Percentiles rank a stretch among this genome's conserved stretches.
These are phyloP conservation scores for Hyperoplus immaculatus DNA, from an alignment of 2,797 vertebrate species.

Conservation along the genomic window DNA sequence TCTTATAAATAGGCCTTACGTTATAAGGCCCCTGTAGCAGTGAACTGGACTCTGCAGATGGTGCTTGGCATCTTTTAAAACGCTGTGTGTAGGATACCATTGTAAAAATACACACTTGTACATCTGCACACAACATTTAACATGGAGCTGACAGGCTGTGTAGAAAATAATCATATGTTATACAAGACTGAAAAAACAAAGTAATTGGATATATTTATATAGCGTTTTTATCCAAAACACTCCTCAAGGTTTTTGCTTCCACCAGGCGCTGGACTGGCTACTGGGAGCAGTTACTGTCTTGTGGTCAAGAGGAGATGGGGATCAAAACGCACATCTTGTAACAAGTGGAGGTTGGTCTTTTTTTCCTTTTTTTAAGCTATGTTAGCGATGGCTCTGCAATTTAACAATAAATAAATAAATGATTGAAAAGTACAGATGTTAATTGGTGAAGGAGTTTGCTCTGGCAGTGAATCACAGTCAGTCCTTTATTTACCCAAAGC, in stretches of 20 bases:
- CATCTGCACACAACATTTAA: neutral
- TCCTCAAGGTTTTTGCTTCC: too few relatives aligned
- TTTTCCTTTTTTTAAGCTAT: neutral
- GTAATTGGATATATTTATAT: neutral
- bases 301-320: too few relatives aligned
- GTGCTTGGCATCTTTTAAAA: neutral
- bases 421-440: neutral
- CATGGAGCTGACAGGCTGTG: neutral
- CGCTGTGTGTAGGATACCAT: neutral
- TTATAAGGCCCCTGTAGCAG: too few relatives aligned
- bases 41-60: neutral
- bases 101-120: neutral
- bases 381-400: neutral
- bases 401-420: neutral
- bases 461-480: neutral
- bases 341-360: too few relatives aligned
- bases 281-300: too few relatives aligned
- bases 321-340: too few relatives aligned
- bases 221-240: too few relatives aligned
- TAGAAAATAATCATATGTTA: neutral
- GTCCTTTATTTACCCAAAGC: neutral
- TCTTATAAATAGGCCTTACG: neutral
- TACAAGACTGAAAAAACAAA: neutral
- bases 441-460: neutral
- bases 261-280: too few relatives aligned